These are phyloP conservation scores for Eustalomyia histrio DNA, from an alignment of 2,888 invertebrate genomes.

Conservation along the genomic window DNA sequence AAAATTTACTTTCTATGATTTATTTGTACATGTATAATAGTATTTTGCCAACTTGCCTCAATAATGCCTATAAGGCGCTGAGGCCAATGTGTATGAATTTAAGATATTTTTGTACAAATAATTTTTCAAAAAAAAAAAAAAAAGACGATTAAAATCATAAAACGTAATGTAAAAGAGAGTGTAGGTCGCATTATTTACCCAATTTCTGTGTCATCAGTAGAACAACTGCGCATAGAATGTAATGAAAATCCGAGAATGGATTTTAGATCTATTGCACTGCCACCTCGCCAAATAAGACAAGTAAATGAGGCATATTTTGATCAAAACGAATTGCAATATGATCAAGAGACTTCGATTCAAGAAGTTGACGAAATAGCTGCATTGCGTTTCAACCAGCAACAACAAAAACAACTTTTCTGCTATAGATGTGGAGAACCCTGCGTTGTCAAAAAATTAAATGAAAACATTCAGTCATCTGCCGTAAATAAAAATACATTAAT, in stretches of 20 bases:
- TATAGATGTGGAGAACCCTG: conserved; percentile 5
- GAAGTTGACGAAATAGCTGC: not conserved
- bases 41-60: too few species aligned
- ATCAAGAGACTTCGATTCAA: not conserved
- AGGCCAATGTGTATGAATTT: too few species aligned
- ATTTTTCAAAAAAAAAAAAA: too few species aligned
- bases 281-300: not conserved
- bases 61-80: too few species aligned
- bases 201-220: conserved; percentile 10
- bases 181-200: not conserved
- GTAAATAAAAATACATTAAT: too few species aligned
- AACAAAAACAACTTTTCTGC: not conserved
- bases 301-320: not conserved
- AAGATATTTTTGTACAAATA: too few species aligned
- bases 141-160: too few species aligned
- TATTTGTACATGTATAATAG: too few species aligned
- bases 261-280: too few species aligned
- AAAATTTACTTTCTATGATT: too few species aligned
- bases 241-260: not conserved
- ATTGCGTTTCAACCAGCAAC: not conserved
- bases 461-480: not conserved
- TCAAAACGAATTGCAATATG: not conserved
- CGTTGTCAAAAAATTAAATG: not conserved
- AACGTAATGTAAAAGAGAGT: too few species aligned
- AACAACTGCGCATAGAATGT: conserved; percentile 13